Conservation (phyloP, 2,113 vertebrate genomes). For the Eulacestoma nigropectus region DNA sequence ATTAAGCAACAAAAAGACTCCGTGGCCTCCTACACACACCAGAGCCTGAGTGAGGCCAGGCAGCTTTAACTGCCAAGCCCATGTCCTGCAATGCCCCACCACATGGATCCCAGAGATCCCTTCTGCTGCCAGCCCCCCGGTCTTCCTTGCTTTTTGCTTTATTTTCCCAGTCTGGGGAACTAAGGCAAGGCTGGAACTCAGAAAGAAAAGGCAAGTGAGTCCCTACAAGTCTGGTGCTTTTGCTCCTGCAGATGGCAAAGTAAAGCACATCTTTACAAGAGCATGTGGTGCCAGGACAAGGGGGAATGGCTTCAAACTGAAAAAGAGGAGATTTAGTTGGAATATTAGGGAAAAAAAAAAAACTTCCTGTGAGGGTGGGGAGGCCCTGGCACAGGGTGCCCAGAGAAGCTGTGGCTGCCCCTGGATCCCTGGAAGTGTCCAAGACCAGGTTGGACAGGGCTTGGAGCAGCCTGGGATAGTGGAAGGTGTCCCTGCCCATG, state of each 20-base stretch:
- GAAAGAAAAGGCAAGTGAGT: background rate
- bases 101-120: background rate
- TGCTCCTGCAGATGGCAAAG: background rate
- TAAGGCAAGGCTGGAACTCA: background rate
- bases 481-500: background rate
- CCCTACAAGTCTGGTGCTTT: background rate
- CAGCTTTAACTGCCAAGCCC: background rate
- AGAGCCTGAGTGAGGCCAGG: background rate
- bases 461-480: fast-evolving
- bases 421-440: background rate
- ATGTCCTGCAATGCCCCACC: background rate
- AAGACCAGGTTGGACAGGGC: background rate
- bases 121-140: background rate
- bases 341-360: background rate
- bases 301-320: background rate
- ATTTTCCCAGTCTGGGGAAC: background rate
- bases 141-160: background rate
- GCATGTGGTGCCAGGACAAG: background rate
- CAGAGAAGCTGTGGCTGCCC: background rate
- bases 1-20: slow-evolving; percentile 2
- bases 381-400: background rate
- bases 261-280: background rate
- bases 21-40: background rate
- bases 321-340: background rate
- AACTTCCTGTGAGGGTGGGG: fast-evolving